A percentile compares a stretch with the other conserved stretches of the same genome.
These are phyloP conservation scores for Connochaetes taurinus DNA, from an alignment of 2,113 vertebrate species.

Conservation along the genomic window DNA sequence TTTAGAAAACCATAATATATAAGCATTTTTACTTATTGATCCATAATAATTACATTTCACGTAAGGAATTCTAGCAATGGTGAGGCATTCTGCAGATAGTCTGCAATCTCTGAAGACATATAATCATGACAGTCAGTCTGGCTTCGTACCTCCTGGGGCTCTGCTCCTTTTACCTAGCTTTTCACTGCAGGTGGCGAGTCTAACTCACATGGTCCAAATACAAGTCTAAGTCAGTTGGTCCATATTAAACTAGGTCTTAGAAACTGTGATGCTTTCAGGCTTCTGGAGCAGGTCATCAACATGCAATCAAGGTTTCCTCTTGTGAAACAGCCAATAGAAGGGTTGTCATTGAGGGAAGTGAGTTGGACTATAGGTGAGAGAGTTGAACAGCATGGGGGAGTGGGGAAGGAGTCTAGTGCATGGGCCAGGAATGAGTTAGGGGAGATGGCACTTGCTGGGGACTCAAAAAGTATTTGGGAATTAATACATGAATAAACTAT, in stretches of 20 bases:
- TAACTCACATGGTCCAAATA: background rate
- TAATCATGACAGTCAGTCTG: background rate
- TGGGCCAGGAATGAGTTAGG: background rate
- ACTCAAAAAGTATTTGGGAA: background rate
- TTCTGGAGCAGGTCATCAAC: background rate
- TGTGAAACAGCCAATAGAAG: background rate
- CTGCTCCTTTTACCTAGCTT: background rate
- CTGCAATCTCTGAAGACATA: background rate
- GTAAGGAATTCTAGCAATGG: background rate
- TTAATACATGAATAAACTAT: background rate
- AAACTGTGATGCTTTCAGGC: background rate
- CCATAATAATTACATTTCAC: background rate
- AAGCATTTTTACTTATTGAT: background rate
- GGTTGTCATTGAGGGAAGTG: background rate
- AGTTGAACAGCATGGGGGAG: background rate
- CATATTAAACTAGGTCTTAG: background rate
- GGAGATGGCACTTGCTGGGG: background rate
- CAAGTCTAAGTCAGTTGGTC: background rate
- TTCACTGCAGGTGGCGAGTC: background rate
- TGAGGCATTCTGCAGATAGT: background rate
- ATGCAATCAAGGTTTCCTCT: background rate
- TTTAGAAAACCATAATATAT: background rate
- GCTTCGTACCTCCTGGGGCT: background rate
- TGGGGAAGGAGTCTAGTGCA: background rate
- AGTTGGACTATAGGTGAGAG: background rate